Evolutionary conservation across 2,113 vertebrate genomes (phyloP), one percentile per base, ranked within the genome.

Genomic region (Salvelinus sp.): DNA sequence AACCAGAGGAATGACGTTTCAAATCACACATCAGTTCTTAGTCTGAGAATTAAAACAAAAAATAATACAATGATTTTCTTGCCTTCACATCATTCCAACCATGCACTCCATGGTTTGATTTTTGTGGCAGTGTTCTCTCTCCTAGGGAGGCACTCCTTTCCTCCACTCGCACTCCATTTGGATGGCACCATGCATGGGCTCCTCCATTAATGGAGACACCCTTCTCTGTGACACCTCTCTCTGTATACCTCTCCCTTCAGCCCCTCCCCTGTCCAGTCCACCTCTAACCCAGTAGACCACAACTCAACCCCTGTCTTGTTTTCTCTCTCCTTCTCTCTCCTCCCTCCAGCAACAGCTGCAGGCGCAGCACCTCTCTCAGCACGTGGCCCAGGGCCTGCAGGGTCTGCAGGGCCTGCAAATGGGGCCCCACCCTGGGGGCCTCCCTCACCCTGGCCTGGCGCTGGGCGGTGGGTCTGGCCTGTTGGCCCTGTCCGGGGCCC

Each of bases 361-460:
- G 87, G 94, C 94, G 1, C 96, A 97, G 87, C 96, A 97, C 86
- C 95, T 97, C 76, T 95, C 96, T 69, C 96, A 96, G 86, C 96
- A 96, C 0, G 84, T 86, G 0, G 70, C 92, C 18, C 94, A 97
- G 77, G 92, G 94, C 0, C 81, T 54, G 14, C 50, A 48, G 13
- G 47, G 47, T 3, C 9, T 48, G 47, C 47, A 54, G 77, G 93
- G 3, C 90, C 95, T 54, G 50, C 50, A 54, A 18, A 90, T 97
- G 87, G 77, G 93, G 3, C 90, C 95, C 1, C 96, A 96, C 82
- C 95, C 95, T 0, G 94, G 95, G 0, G 94, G 95, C 1, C 80
- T 95, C 81, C 86, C 93, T 77, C 92, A 94, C 23, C 80, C 95
- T 0, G 81, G 93, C 76, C 86, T 96, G 87, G 91, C 92, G 18